phyloP scores from a whole-genome alignment of 2,888 invertebrate species.

The Drosophila histrio region DNA sequence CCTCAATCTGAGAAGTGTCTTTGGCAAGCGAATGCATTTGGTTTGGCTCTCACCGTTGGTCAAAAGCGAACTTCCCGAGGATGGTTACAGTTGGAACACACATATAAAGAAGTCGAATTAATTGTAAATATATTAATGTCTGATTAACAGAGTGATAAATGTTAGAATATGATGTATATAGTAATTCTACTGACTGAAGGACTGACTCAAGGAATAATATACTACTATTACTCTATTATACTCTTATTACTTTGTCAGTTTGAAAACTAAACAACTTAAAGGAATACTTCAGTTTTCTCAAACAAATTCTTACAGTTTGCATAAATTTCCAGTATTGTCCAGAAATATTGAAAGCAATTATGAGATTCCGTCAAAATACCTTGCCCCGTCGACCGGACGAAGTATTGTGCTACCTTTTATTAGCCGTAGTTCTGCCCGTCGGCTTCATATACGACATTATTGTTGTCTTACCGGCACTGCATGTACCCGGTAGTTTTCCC shows the following conservation, averaged over 20 bases:
- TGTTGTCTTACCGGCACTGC: slow-evolving; percentile 89
- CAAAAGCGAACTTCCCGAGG: slow-evolving; percentile 89
- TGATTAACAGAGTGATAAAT: too few species aligned
- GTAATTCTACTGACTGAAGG: not conserved
- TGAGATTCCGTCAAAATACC: slow-evolving; percentile 49
- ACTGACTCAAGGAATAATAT: not conserved
- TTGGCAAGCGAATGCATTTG: slow-evolving; percentile 92
- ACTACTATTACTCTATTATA: not conserved
- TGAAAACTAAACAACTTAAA: not conserved
- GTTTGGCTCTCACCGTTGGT: slow-evolving; percentile 92
- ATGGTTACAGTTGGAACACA: slow-evolving; percentile 88
- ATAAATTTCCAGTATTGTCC: not conserved
- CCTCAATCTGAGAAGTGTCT: slow-evolving; percentile 89
- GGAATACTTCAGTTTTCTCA: not conserved
- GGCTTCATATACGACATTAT: slow-evolving; percentile 85
- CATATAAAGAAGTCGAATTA: slow-evolving; percentile 22
- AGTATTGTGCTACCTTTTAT: slow-evolving; percentile 71
- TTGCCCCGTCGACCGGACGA: slow-evolving; percentile 50
- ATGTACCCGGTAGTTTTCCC: slow-evolving; percentile 85
- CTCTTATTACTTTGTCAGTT: not conserved
- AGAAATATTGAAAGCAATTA: not conserved
- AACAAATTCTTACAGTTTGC: not conserved
- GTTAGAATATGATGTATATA: not conserved
- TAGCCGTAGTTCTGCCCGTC: slow-evolving; percentile 73
- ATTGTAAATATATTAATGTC: too few species aligned